Base-by-base conservation (phyloP, 2,113 vertebrate genomes). In the Lycaon pictus region DNA sequence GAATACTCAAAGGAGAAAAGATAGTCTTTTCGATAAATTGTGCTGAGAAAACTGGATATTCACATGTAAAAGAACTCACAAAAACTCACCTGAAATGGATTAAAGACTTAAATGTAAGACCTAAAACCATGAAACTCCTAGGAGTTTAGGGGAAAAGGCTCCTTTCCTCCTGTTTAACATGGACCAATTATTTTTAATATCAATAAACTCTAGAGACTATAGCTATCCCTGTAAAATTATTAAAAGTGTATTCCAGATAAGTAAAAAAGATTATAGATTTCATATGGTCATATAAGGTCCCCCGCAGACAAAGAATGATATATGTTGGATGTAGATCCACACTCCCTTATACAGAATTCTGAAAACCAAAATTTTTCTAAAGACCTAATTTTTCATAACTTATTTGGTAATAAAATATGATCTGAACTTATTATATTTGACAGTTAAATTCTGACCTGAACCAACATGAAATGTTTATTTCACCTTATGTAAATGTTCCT, bases 381-480 rank as follows among this genome's bases (percentile, higher is more conserved):
- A 88, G 62, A 84, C 58, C 27, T 67, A 88, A 35, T 56, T 88
- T 87, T 93, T 92, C 25, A 27, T 48, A 60, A 90, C 11, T 88
- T 51, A 67, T 92, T 63, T 96, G 25, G 32, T 27, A 95, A n/a
- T 20, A 96, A 95, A 82, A 74, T 84, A 81, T 22, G 23, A 76
- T 67, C 71, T 76, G 20, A 95, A 80, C 19, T 93, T 74, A 92
- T 43, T 43, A 43, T 43, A 43, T 48, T 55, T 37, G 53, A 93
- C 35, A 85, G 35, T 83, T 90, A 96, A 97, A 86, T 86, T 25
- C 13, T 87, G 12, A 79, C 23, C 13, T 94, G 48, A 97, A 69
- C 77, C 51, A 95, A 84, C 16, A 81, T 71, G 13, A 82, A 29
- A 55, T 35, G n/a, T 92, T 88, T 93, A 58, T 88, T 88, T 89